Base-by-base conservation (phyloP, 2,797 vertebrate genomes). In the Sciurus carolinensis region DNA sequence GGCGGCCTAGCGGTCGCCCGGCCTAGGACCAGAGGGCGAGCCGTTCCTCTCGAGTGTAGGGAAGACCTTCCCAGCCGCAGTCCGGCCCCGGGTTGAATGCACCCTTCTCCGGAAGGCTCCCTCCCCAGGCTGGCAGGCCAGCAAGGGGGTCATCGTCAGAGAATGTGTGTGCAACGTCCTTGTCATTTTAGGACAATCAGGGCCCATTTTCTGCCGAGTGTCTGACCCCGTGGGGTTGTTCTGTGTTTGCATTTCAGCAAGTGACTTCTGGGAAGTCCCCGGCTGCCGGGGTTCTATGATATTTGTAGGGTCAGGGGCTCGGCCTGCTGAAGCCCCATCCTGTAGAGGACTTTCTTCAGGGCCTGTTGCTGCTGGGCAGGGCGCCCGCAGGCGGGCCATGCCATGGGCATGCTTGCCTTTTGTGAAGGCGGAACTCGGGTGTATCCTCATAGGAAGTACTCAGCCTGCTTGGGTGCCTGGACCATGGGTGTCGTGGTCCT, bases 401-500 rank as follows among this genome's bases (percentile, higher is more conserved):
- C 97, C 97, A 71, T 77, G 94, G 96, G 97, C 97, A 95, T 97
- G 87, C 81, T 82, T 30, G 97, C 98, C 98, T 98, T 98, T 98
- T 95, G 96, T 98, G 97, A 98, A 98, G 98, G 98, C 98, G 59
- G 92, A 96, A 97, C 94, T 85, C 95, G 3, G 57, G 95, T 91
- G 75, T 87, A 87, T 98, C 98, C 98, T 99, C 85, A 93, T 98
- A 98, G 98, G 98, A 99, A 50, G 98, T 93, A 97, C 77, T 90
- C 87, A 0, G 96, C 97, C 83, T 39, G 33, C 54, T 73, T 71
- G 73, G 97, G 92, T 1, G 0, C 30, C 36, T 54, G 42, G 97
- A 77, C 93, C 94, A 79, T 42, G 44, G 1, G 95, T 83, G 94
- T 69, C 94, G 96, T 94, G 93, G 72, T 76, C 90, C 75, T 92